Evolutionary conservation across 2,113 vertebrate genomes (phyloP), one percentile per base, ranked within the genome.

Genomic region (Salvator merianae): DNA sequence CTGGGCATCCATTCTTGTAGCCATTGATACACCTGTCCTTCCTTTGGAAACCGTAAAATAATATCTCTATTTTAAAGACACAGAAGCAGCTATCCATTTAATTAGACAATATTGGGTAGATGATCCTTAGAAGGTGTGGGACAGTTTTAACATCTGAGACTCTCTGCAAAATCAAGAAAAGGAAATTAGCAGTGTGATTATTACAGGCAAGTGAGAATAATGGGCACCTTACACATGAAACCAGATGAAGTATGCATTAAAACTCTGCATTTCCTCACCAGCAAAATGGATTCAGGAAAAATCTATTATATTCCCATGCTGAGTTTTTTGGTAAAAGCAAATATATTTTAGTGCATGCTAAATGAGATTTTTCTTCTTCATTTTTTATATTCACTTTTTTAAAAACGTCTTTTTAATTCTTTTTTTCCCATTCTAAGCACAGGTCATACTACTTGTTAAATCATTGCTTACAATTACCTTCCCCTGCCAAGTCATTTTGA

Each of bases 171-270:
- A 7, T n/a, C 14, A 69, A 69, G 65, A 12, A 69, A 77, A 63
- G 73, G 34, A 77, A 84, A 70, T 77, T 77, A 77, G 34, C 75
- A 59, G 3, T 77, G 73, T 38, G 82, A 84, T 77, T 38, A 84
- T 65, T 77, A 77, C 32, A 78, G 65, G 22, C 66, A 71, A 34
- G 47, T 78, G 83, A 84, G 38, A 84, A 70, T 78, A 84, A 62
- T 62, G 26, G n/a, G 50, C n/a, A 75, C 70, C 34, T 40, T 70
- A 40, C 75, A 8, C 68, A 77, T 84, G 83, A 78, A 70, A 32
- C 36, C 63, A 84, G 82, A 77, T 75, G 65, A 84, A 18, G 79
- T 81, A 66, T 59, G 68, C 72, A 84, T 9, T 59, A 84, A 84
- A 84, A 62, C 36, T 18, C 59, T 71, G 75, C 75, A 77, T 78